Evolutionary conservation across 2,797 vertebrate genomes (phyloP).

Genomic region (Peromyscus melanophrys): DNA sequence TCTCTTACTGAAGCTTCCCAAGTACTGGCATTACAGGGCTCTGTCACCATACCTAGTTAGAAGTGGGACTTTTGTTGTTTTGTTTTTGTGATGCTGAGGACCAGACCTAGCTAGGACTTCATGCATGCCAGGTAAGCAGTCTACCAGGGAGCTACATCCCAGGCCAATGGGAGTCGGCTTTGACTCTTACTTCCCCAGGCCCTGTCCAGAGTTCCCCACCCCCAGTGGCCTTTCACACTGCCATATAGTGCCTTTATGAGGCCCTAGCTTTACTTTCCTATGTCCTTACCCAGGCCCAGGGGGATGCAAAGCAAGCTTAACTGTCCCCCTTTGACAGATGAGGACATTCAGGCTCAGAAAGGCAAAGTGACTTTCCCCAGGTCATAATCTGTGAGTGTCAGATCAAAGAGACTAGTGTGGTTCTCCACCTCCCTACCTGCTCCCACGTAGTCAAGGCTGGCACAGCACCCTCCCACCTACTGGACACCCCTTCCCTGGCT

Average conservation of each 20-base stretch:
- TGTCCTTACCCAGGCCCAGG: not conserved
- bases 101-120: not conserved
- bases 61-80: not conserved
- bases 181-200: not conserved
- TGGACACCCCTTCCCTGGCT: not conserved
- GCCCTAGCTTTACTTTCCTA: not conserved
- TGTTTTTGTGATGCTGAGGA: not conserved
- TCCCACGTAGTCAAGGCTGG: no score
- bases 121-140: not conserved
- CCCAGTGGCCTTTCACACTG: rapidly evolving
- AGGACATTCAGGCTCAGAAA: not conserved
- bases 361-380: not conserved
- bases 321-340: slow-evolving; percentile 11
- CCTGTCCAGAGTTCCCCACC: not conserved
- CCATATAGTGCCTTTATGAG: not conserved
- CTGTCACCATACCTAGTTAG: not conserved
- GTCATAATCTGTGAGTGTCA: not conserved
- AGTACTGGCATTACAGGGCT: not conserved
- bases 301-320: not conserved
- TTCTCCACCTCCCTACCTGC: not conserved
- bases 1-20: not conserved
- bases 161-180: not conserved
- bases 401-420: not conserved
- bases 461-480: not conserved
- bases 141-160: no score